Conservation (phyloP, 2,888 invertebrate genomes). For the Cephus runcator region DNA sequence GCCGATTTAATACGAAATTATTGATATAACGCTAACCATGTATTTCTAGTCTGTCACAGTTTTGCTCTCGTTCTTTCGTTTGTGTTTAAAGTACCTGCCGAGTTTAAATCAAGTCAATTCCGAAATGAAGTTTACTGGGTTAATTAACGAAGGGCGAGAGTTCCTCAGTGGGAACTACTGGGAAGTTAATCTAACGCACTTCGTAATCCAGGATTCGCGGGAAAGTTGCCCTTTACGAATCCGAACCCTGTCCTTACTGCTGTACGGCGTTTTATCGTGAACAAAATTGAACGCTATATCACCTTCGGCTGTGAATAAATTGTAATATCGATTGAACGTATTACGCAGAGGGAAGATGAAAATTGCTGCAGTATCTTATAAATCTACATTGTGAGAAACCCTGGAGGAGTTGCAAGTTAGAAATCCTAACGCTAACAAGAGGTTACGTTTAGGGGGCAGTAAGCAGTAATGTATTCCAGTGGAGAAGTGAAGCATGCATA, state of each 20-base stretch:
- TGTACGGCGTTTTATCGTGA: background rate
- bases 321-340: background rate
- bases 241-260: background rate
- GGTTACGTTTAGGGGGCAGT: slow-evolving; percentile 62
- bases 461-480: slow-evolving; percentile 63
- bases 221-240: background rate
- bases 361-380: background rate
- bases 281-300: background rate
- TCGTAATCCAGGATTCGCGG: background rate
- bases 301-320: background rate
- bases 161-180: background rate
- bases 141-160: slow-evolving; percentile 28
- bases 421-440: slow-evolving; percentile 60
- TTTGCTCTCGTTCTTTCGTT: slow-evolving; percentile 29
- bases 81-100: background rate
- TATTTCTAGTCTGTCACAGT: slow-evolving; percentile 9
- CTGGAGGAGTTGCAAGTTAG: slow-evolving; percentile 42
- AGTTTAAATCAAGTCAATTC: slow-evolving; percentile 1
- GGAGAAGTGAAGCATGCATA: slow-evolving; percentile 66
- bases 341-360: background rate
- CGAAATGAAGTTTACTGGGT: slow-evolving; percentile 18
- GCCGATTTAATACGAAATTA: slow-evolving; percentile 48
- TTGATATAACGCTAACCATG: slow-evolving; percentile 27
- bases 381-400: slow-evolving; percentile 33
- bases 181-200: background rate